Conservation (phyloP, 1,140 invertebrate species). For the Drosophila cardini region DNA sequence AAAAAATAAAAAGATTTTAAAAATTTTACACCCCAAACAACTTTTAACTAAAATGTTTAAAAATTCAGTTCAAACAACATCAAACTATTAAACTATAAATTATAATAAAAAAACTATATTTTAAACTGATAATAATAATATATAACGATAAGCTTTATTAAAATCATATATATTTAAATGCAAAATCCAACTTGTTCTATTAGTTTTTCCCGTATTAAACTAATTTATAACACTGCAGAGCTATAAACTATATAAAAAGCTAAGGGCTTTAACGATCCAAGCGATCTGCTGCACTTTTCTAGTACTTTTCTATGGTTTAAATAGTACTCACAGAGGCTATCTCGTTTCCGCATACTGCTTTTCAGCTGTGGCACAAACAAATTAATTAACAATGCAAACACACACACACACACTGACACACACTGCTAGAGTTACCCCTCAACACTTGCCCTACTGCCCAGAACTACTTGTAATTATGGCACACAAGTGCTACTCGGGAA, state of each 20-base stretch:
- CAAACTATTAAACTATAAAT: no score
- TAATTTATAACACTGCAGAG: constrained; percentile 37
- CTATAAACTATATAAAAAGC: constrained; percentile 25
- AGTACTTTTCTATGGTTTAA: constrained; percentile 7
- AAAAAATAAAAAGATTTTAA: no score
- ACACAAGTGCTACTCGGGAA: constrained; percentile 72
- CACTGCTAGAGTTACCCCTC: neutral
- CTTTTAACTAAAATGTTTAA: no score
- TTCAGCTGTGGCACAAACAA: constrained; percentile 49
- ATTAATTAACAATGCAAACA: constrained; percentile 79
- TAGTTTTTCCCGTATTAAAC: constrained; percentile 2
- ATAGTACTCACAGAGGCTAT: constrained; percentile 18
- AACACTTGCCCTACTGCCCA: constrained; percentile 19
- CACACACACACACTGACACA: constrained; percentile 31
- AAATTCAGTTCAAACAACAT: no score
- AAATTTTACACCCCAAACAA: no score
- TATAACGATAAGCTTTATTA: no score
- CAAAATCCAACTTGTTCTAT: no score
- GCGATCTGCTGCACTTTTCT: constrained; percentile 26
- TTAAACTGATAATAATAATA: no score
- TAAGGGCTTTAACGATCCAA: constrained; percentile 31
- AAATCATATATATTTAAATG: no score
- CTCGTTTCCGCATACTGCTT: constrained; percentile 37
- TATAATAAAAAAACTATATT: no score
- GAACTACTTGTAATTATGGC: constrained; percentile 73